Evolutionary conservation across 1,140 invertebrate genomes (phyloP).

Genomic region (Listronotus bonariensis): DNA sequence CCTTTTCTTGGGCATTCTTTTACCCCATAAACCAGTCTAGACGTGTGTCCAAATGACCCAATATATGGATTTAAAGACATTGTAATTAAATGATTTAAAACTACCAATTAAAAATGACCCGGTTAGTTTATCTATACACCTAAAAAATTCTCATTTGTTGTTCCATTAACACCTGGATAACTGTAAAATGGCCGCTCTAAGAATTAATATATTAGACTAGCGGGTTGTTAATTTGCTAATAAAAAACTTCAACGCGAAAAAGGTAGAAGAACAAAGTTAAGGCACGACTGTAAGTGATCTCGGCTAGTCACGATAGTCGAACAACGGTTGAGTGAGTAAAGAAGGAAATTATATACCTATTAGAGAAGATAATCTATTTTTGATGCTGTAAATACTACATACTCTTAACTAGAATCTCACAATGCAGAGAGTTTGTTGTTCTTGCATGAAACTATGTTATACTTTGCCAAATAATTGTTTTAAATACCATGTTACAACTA

Average conservation of each 20-base stretch:
- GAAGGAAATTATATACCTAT: slow-evolving; percentile 21
- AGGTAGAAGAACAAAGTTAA: slow-evolving; percentile 9
- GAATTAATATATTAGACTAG: background rate
- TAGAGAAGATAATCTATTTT: slow-evolving; percentile 20
- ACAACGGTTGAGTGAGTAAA: slow-evolving; percentile 26
- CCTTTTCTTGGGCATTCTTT: no score
- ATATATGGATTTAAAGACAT: no score
- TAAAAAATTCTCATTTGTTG: background rate
- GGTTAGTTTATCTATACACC: no score
- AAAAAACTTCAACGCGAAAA: slow-evolving; percentile 6
- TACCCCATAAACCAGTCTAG: no score
- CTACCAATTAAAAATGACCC: no score
- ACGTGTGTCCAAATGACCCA: no score
- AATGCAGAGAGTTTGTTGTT: no score
- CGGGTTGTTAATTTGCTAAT: slow-evolving; percentile 13
- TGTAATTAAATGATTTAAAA: no score
- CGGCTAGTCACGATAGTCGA: slow-evolving; percentile 20
- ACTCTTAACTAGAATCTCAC: no score
- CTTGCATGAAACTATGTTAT: no score
- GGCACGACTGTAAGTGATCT: slow-evolving; percentile 22
- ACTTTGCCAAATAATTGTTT: no score
- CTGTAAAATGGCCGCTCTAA: background rate
- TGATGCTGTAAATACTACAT: slow-evolving; percentile 12
- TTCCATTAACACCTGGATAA: slow-evolving; percentile 4
- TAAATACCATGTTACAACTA: no score